Conservation (phyloP, 2,113 vertebrate genomes). For the Ciconia stormi region DNA sequence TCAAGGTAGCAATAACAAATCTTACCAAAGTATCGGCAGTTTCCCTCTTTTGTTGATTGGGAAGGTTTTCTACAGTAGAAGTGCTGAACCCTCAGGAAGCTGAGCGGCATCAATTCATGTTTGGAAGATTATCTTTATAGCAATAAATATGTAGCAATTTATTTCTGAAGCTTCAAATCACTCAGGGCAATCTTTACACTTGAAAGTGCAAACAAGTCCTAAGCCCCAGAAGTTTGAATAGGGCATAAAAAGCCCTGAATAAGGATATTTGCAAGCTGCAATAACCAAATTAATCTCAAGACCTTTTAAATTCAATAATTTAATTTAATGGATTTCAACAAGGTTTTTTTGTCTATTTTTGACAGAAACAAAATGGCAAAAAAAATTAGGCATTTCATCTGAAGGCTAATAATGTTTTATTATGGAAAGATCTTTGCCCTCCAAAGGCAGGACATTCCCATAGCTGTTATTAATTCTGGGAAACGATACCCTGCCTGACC, state of each 20-base stretch:
- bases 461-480: neutral
- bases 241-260: neutral
- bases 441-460: neutral
- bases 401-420: neutral
- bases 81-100: neutral
- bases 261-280: neutral
- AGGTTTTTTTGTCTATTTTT: neutral
- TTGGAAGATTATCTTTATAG: neutral
- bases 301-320: neutral
- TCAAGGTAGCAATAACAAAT: neutral
- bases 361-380: neutral
- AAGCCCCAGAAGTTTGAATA: neutral
- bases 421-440: neutral
- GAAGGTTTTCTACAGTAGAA: neutral
- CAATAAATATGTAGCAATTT: conserved; percentile 20
- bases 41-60: neutral
- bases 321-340: neutral
- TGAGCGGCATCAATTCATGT: neutral
- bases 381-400: neutral
- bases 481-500: rapidly evolving
- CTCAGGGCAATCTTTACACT: neutral
- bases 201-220: conserved; percentile 3
- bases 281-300: neutral
- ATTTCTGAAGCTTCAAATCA: neutral
- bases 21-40: neutral